Conservation (phyloP, 2,888 invertebrate genomes). For the Ischnura elegans region DNA sequence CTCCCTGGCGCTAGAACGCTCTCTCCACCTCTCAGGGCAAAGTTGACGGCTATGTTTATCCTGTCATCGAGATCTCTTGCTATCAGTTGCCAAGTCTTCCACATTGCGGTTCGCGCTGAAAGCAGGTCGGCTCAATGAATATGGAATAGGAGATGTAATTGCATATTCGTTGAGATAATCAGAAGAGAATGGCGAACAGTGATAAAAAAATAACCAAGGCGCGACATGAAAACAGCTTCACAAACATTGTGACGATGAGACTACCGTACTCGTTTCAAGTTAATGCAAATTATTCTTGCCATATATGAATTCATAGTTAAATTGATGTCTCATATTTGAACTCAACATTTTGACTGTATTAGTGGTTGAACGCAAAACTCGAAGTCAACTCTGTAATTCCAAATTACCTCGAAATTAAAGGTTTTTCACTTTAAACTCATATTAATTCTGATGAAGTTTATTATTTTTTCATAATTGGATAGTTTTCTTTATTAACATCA, state of each 20-base stretch:
- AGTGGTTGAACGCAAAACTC: no score
- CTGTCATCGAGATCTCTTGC: background rate
- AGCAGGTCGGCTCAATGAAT: background rate
- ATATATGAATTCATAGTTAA: no score
- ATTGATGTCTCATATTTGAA: no score
- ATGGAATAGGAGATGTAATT: slow-evolving; percentile 22
- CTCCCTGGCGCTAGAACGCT: background rate
- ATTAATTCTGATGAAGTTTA: no score
- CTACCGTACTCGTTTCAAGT: no score
- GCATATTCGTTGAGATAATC: background rate
- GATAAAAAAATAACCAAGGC: background rate
- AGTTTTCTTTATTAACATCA: no score
- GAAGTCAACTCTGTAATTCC: no score
- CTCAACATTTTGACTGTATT: no score
- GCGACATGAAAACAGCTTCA: background rate
- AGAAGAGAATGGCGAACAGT: background rate
- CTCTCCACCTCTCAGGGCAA: background rate
- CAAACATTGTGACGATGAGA: background rate
- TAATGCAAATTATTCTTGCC: no score
- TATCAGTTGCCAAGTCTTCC: background rate
- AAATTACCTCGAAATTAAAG: no score
- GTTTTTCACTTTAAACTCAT: no score
- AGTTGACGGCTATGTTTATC: background rate
- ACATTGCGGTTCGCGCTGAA: background rate
- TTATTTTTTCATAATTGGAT: no score